A percentile compares a stretch with the other conserved stretches of the same genome.
phyloP scores from a whole-genome alignment of 2,113 vertebrate genomes.

The Nannobrachium achirus region DNA sequence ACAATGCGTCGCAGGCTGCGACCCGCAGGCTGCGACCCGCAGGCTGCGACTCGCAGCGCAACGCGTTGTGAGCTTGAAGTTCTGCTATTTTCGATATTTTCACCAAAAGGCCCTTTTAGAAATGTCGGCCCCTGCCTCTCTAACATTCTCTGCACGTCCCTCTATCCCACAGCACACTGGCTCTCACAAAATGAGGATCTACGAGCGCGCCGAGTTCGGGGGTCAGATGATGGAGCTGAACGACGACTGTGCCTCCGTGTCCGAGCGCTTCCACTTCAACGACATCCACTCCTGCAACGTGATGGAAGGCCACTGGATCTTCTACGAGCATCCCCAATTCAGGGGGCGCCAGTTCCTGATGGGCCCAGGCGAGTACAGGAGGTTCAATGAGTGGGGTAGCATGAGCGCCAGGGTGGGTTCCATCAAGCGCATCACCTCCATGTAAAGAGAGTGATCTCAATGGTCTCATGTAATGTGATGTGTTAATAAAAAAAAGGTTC shows the following conservation, averaged over 20 bases:
- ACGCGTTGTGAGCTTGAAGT: too few species aligned
- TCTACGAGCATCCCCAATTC: conserved; percentile 75
- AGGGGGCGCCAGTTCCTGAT: conserved; percentile 71
- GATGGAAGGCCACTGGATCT: conserved; percentile 75
- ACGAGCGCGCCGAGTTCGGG: conserved; percentile 69
- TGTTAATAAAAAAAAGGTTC: conserved; percentile 35
- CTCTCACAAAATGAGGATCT: conserved; percentile 70
- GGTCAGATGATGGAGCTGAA: conserved; percentile 73
- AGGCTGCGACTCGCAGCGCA: too few species aligned
- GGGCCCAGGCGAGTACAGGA: conserved; percentile 63
- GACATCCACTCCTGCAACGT: conserved; percentile 75
- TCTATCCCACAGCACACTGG: conserved; percentile 59
- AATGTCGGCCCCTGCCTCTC: too few species aligned
- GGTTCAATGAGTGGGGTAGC: conserved; percentile 72
- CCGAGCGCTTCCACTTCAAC: conserved; percentile 64
- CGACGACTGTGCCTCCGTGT: conserved; percentile 70
- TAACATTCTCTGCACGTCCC: too few species aligned
- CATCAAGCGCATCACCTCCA: conserved; percentile 54
- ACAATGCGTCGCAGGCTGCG: too few species aligned
- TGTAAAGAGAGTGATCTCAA: conserved; percentile 34
- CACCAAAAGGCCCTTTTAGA: too few species aligned
- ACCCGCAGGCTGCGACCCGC: too few species aligned
- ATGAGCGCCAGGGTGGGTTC: conserved; percentile 67
- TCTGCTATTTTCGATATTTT: too few species aligned
- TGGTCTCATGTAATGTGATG: conserved; percentile 14